These are phyloP conservation scores for Rhizoglyphus robini DNA, from an alignment of 1,140 invertebrate species.

Conservation along the genomic window DNA sequence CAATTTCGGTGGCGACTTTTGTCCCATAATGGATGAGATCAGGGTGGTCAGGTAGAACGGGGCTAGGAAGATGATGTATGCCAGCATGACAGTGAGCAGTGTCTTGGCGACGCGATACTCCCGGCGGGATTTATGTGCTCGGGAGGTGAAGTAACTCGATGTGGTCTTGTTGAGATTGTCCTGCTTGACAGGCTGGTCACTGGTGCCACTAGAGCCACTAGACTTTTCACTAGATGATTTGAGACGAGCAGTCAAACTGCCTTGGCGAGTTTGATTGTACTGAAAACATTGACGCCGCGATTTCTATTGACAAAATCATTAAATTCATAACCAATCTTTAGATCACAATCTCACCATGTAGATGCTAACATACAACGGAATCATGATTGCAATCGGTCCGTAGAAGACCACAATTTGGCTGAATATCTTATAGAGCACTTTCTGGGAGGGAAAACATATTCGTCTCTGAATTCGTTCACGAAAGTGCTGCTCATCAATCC, in stretches of 20 bases:
- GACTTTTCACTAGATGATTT: neutral
- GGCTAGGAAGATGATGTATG: neutral
- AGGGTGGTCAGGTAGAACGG: neutral
- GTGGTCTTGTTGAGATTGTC: neutral
- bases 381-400: no score
- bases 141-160: no score
- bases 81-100: neutral
- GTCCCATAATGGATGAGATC: neutral
- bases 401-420: no score
- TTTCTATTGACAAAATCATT: neutral
- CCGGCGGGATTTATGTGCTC: neutral
- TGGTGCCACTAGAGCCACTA: no score
- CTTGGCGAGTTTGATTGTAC: neutral
- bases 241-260: no score
- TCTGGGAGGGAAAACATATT: no score
- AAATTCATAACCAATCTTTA: neutral
- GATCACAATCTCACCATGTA: no score
- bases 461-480: no score
- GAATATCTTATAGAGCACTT: no score
- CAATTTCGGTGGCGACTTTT: neutral
- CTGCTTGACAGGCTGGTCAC: neutral
- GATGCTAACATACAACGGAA: no score
- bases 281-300: neutral
- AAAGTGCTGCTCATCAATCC: no score
- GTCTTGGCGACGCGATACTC: conserved; percentile 4